These are phyloP conservation scores for Petrocephalus sullivani DNA, from an alignment of 2,797 vertebrate genomes.

Conservation along the genomic window DNA sequence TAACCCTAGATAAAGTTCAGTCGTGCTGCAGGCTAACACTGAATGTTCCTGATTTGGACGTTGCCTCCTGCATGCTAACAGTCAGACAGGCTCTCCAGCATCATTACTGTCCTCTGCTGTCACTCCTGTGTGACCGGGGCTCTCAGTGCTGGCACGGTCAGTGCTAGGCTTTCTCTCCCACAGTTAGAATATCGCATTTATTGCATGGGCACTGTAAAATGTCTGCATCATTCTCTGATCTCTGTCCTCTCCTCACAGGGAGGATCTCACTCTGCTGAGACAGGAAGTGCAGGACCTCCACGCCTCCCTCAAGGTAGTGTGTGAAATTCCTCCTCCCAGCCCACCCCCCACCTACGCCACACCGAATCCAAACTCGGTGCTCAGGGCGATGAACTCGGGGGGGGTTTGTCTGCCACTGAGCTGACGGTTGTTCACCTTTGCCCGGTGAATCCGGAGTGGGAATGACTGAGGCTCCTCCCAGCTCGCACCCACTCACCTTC, in stretches of 20 bases:
- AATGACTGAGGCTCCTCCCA: not conserved
- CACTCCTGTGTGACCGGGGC: not conserved
- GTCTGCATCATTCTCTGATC: not conserved
- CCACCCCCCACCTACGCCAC: not conserved
- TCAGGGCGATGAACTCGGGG: not conserved
- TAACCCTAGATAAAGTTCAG: not conserved
- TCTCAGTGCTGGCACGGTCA: not conserved
- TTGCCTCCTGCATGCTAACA: not conserved
- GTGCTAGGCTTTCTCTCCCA: not conserved
- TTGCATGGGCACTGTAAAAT: not conserved
- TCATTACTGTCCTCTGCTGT: not conserved
- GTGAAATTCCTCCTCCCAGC: not conserved
- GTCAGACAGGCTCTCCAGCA: not conserved
- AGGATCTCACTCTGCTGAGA: slow-evolving; percentile 80
- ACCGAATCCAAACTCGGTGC: not conserved
- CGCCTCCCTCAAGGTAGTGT: slow-evolving; percentile 81
- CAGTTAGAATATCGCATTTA: not conserved
- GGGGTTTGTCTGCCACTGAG: not conserved
- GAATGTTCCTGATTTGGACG: not conserved
- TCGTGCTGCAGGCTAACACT: not conserved
- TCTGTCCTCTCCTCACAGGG: slow-evolving; percentile 51
- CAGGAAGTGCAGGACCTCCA: slow-evolving; percentile 95
- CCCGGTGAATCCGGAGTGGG: not conserved
- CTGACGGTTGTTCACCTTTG: not conserved
- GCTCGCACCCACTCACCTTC: not conserved